Percentiles rank a stretch among this genome's conserved stretches.
These are phyloP conservation scores for Crocodylus rhombifer DNA, from an alignment of 2,797 vertebrate species.

Conservation along the genomic window DNA sequence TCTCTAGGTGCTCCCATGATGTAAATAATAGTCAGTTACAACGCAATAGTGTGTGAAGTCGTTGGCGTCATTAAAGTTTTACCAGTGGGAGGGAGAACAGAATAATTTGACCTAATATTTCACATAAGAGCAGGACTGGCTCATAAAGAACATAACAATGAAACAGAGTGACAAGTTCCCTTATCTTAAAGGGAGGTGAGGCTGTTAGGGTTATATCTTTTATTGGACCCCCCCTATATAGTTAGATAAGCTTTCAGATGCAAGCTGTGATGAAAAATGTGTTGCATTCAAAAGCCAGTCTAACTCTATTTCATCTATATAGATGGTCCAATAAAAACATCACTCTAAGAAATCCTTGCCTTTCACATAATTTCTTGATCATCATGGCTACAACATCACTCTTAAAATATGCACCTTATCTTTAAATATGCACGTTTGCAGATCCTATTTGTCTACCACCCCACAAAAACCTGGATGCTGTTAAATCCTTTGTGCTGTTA, in stretches of 20 bases:
- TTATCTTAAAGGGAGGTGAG: no score
- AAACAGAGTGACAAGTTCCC: not conserved
- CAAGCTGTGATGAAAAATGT: no score
- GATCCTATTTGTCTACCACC: not conserved
- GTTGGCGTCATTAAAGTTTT: not conserved
- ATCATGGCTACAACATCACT: no score
- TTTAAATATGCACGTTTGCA: not conserved
- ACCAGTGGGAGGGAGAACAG: not conserved
- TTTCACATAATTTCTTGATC: no score
- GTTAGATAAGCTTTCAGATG: no score
- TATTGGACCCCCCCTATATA: no score
- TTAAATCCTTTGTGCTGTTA: not conserved
- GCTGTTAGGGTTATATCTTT: no score
- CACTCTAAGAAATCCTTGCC: no score
- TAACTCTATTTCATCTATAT: no score
- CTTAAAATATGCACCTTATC: not conserved
- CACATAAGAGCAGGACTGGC: not conserved
- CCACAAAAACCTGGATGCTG: fast-evolving
- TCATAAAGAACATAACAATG: not conserved
- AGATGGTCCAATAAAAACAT: no score
- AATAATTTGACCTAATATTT: no score
- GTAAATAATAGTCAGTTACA: not conserved
- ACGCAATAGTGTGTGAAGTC: not conserved
- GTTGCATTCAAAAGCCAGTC: no score
- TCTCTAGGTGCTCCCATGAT: not conserved